phyloP scores from a whole-genome alignment of 2,888 invertebrate genomes.

The Metacarcinus magister region DNA sequence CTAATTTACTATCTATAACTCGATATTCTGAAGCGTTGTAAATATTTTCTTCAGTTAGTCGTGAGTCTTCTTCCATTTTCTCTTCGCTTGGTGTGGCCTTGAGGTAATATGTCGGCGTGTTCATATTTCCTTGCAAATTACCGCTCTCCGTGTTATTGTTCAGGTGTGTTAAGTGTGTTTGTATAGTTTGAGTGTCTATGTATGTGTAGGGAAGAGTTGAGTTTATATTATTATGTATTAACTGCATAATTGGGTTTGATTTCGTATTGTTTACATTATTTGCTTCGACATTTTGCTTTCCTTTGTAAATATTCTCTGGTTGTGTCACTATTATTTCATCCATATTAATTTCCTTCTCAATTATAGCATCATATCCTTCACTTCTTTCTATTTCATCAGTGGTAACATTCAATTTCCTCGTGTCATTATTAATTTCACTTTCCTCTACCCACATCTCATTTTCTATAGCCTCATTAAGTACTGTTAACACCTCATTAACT shows the following conservation, averaged over 20 bases:
- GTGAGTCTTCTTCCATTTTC: not conserved
- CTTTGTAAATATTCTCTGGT: not conserved
- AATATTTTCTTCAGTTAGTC: not conserved
- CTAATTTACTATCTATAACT: not conserved
- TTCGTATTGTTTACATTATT: not conserved
- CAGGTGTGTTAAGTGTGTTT: not conserved
- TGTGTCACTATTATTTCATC: not conserved
- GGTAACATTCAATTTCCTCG: not conserved
- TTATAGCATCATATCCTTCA: not conserved
- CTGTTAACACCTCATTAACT: not conserved
- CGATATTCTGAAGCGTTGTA: not conserved
- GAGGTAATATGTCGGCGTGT: not conserved
- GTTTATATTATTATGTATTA: not conserved
- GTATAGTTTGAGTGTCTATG: not conserved
- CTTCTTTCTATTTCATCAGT: not conserved
- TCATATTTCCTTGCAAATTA: not conserved
- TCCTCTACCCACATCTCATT: not conserved
- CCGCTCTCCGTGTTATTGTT: not conserved
- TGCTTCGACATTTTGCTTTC: not conserved
- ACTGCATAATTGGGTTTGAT: not conserved
- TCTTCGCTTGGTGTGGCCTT: not conserved
- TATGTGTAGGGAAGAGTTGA: not conserved
- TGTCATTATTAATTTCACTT: not conserved
- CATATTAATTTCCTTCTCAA: not conserved
- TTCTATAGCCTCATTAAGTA: not conserved